Evolutionary conservation across 2,797 vertebrate genomes (phyloP).

Genomic region (Clamator glandarius): DNA sequence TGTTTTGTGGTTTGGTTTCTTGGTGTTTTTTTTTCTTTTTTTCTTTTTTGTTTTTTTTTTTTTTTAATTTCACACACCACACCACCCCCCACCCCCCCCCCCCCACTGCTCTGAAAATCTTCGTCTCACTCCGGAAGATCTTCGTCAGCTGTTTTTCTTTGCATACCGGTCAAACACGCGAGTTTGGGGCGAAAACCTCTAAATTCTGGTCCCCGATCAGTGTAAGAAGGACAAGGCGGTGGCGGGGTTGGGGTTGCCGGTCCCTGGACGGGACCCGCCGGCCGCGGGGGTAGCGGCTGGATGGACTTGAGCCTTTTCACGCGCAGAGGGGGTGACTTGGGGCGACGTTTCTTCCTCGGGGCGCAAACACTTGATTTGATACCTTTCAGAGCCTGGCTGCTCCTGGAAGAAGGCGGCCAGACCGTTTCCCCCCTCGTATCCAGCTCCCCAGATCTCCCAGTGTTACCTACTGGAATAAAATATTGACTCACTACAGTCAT

Average conservation of each 20-base stretch:
- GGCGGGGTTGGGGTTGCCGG: background rate
- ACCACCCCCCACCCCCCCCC: too few species aligned
- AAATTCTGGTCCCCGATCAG: background rate
- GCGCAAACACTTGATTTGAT: background rate
- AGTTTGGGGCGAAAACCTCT: background rate
- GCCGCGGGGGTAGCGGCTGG: background rate
- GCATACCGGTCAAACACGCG: background rate
- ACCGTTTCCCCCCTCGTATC: background rate
- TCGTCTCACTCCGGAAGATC: background rate
- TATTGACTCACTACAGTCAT: constrained; percentile 25
- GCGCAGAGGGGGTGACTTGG: background rate
- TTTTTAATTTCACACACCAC: too few species aligned
- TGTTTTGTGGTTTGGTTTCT: too few species aligned
- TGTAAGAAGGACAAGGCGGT: background rate
- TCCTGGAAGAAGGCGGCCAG: background rate
- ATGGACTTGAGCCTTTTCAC: background rate
- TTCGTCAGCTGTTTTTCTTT: background rate
- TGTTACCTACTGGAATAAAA: background rate
- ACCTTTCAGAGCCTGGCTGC: background rate
- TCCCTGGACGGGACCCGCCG: background rate
- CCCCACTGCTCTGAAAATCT: background rate
- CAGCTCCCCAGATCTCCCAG: background rate
- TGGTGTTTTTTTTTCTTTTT: too few species aligned
- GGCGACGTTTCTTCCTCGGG: background rate
- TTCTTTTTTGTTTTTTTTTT: too few species aligned